phyloP scores from a whole-genome alignment of 2,888 invertebrate genomes.

The Luffia ferchaultella region DNA sequence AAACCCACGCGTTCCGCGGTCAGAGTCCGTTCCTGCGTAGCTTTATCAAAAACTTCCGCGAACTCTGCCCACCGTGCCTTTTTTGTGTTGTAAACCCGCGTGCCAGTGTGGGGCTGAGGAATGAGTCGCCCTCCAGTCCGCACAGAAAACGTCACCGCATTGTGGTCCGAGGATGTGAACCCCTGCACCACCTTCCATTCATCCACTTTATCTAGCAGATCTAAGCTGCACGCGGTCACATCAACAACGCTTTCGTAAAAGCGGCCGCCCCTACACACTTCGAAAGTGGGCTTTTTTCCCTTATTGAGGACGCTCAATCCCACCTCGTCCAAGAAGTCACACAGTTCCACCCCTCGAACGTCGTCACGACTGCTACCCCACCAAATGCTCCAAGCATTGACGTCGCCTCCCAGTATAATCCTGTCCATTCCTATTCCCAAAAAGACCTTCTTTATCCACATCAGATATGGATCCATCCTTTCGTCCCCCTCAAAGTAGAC shows the following conservation, averaged over 20 bases:
- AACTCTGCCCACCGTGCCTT: conserved; percentile 1
- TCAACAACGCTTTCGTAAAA: no score
- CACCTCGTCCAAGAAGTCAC: conserved; percentile 2
- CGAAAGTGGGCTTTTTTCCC: conserved; percentile 13
- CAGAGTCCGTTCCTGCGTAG: not conserved
- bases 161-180: conserved; percentile 13
- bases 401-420: no score
- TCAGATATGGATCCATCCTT: no score
- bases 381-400: conserved; percentile 7
- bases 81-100: no score
- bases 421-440: no score
- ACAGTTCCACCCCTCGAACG: conserved; percentile 10
- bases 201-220: not conserved
- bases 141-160: no score
- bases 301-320: conserved; percentile 16
- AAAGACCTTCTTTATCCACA: no score
- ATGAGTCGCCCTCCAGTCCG: no score
- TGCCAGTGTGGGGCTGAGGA: not conserved
- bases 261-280: not conserved
- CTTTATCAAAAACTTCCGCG: not conserved
- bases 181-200: not conserved
- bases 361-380: conserved; percentile 8
- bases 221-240: no score
- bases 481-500: conserved; percentile 18
- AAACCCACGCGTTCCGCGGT: not conserved